A percentile compares a stretch with the other conserved stretches of the same genome.
phyloP scores from a whole-genome alignment of 1,140 invertebrate species.

The Drosophila kanapiae region DNA sequence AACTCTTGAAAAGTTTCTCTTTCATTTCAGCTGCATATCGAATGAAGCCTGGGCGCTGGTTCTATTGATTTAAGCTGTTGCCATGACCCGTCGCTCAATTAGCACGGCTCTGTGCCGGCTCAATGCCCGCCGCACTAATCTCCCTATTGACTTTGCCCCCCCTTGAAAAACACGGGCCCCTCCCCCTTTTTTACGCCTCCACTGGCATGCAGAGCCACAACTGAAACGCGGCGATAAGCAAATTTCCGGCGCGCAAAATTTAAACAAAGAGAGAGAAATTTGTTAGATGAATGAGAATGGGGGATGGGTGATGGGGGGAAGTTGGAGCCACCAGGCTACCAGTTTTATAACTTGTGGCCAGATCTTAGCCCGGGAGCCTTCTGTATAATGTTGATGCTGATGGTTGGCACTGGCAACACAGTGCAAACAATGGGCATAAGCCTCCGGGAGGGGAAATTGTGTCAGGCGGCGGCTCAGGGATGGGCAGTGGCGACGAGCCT shows the following conservation, averaged over 20 bases:
- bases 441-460: conserved; percentile 15
- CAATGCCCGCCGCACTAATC: conserved; percentile 67
- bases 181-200: conserved; percentile 7
- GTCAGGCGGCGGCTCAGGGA: not conserved
- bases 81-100: conserved; percentile 79
- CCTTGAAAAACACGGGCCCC: conserved; percentile 15
- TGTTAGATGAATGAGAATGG: conserved; percentile 19
- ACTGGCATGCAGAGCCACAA: conserved; percentile 41
- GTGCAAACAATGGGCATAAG: conserved; percentile 76
- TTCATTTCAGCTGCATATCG: conserved; percentile 43
- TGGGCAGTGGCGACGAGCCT: conserved; percentile 8
- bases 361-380: conserved; percentile 38
- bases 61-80: conserved; percentile 76
- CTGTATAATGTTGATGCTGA: conserved; percentile 45
- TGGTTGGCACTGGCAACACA: conserved; percentile 71
- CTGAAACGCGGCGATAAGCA: conserved; percentile 78
- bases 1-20: conserved; percentile 30
- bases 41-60: conserved; percentile 53
- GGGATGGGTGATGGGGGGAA: not conserved
- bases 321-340: conserved; percentile 21
- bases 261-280: conserved; percentile 71
- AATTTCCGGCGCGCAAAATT: conserved; percentile 79
- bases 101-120: conserved; percentile 65
- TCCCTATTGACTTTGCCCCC: conserved; percentile 73
- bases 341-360: conserved; percentile 74